Base-by-base conservation (phyloP, 2,113 vertebrate species). In the Barnardius zonarius region DNA sequence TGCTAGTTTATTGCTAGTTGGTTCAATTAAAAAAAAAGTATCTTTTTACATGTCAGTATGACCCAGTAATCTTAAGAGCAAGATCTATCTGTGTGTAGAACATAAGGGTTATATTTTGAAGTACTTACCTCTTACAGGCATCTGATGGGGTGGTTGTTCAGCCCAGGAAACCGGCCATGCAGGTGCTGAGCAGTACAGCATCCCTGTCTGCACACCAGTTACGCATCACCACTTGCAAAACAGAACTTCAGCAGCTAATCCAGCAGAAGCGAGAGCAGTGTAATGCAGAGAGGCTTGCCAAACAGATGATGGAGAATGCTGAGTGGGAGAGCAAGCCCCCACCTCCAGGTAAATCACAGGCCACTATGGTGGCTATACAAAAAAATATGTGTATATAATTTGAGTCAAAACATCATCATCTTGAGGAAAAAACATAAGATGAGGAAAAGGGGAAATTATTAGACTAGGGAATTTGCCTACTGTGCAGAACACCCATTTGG, bases 241-340 rank as follows among this genome's bases (percentile, higher is more conserved):
- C 97, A 0, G 99, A 99, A 81, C 99, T 99, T 41, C 99, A 99
- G 97, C 99, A 99, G 81, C 98, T 99, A 88, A 97, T 99, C 63
- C 99, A 99, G 92, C 99, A 99, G 95, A 99, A 99, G 97, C 97
- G 99, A 46, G 99, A 99, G 90, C 99, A 99, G 96, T 99, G 99
- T 92, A 99, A 97, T 10, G 98, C 99, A 0, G 99, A 99, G 97
- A 98, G 99, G 80, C 98, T 99, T 79, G 99, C 99, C 83, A 99
- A 99, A 61, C 98, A 99, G 95, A 99, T 99, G 98, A 99, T 99
- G 99, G 99, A 99, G 95, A 99, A 98, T 37, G 98, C 99, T 0
- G 99, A 99, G 95, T 99, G 99, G 99, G 99, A 99, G 97, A 99
- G 99, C 78, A 98, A 98, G 9, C 99, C 99, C 2, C 99, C 99